A percentile compares a stretch with the other conserved stretches of the same genome.
Conservation (phyloP, 2,797 vertebrate species). For the Bufotes viridis region DNA sequence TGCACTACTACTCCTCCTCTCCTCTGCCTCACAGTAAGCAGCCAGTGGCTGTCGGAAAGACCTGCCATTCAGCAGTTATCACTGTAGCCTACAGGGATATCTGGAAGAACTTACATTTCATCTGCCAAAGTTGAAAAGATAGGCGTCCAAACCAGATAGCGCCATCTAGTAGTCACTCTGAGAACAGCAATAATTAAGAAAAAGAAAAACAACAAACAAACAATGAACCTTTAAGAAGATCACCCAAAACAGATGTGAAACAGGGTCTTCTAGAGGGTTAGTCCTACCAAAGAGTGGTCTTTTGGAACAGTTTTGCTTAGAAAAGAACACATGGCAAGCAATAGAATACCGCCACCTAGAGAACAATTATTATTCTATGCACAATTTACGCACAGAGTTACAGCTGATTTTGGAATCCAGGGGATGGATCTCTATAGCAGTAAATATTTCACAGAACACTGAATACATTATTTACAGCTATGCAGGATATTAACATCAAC, state of each 20-base stretch:
- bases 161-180: neutral
- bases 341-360: neutral
- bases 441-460: neutral
- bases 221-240: neutral
- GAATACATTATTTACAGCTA: neutral
- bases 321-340: neutral
- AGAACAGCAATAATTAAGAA: neutral
- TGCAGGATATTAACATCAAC: neutral
- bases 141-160: neutral
- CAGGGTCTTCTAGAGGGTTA: no score
- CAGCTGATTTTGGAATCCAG: neutral
- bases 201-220: neutral
- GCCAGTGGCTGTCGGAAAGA: neutral
- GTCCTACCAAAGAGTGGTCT: neutral
- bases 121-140: no score
- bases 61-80: no score
- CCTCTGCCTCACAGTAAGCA: neutral
- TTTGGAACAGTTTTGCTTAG: neutral
- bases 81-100: no score
- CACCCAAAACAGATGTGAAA: no score
- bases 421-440: neutral
- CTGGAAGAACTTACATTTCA: no score
- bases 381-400: neutral
- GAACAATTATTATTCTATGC: neutral
- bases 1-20: no score